Percentiles rank a stretch among this genome's conserved stretches.
These are phyloP conservation scores for Achatina immaculata DNA, from an alignment of 1,140 invertebrate genomes.

Conservation along the genomic window DNA sequence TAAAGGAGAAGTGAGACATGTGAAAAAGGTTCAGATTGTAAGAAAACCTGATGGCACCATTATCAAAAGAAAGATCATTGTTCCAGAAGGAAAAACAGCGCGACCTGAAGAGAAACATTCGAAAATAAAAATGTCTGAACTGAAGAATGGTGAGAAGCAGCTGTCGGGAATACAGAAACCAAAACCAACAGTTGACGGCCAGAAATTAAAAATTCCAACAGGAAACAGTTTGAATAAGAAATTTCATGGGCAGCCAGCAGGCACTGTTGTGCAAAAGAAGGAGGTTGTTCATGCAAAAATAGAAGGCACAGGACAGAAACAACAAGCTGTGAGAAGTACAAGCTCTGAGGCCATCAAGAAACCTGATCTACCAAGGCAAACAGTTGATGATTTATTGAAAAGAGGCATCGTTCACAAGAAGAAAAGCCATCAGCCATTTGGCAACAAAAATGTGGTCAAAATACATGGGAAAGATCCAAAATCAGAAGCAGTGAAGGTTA, in stretches of 20 bases:
- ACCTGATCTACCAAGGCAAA: not conserved
- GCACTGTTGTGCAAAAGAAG: not conserved
- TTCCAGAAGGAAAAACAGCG: not conserved
- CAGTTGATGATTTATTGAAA: conserved; percentile 34
- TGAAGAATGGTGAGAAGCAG: not conserved
- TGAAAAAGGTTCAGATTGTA: not conserved
- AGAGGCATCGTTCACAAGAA: conserved; percentile 27
- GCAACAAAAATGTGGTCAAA: conserved; percentile 11
- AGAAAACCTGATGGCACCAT: conserved; percentile 9
- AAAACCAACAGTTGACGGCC: not conserved
- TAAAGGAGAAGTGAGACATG: not conserved
- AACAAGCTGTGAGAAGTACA: not conserved
- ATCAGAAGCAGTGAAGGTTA: not conserved
- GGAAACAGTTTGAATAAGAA: not conserved
- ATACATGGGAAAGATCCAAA: not conserved
- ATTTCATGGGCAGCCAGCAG: not conserved
- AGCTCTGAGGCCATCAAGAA: not conserved
- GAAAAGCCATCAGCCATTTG: conserved; percentile 35
- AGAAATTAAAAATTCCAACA: not conserved
- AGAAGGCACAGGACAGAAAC: not conserved
- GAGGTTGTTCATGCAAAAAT: not conserved
- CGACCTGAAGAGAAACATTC: not conserved
- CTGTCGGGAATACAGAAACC: not conserved
- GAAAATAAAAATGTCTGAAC: not conserved
- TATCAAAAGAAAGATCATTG: not conserved